Conservation (phyloP, 2,797 vertebrate species). For the Pachyuromys duprasi region DNA sequence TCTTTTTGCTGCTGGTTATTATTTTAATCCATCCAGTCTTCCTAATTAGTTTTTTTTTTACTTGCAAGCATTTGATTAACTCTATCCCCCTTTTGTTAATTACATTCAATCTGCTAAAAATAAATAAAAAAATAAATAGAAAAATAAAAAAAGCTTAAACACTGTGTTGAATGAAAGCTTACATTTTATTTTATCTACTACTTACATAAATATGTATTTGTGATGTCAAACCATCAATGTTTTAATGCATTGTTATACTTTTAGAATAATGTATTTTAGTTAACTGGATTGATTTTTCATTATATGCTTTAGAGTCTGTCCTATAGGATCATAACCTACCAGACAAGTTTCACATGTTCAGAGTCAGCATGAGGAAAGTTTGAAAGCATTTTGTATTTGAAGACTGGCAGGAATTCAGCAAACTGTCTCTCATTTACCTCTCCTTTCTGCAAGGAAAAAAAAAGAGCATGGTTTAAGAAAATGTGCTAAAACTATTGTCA, state of each 20-base stretch:
- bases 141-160: slow-evolving; percentile 52
- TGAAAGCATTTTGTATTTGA: neutral
- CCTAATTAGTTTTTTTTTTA: neutral
- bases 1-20: neutral
- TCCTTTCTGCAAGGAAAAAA: neutral
- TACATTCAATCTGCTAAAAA: neutral
- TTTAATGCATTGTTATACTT: slow-evolving; percentile 61
- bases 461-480: neutral
- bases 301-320: neutral
- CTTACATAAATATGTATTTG: slow-evolving; percentile 69
- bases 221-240: slow-evolving; percentile 44
- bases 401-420: neutral
- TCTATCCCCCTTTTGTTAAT: neutral
- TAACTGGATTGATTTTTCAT: neutral
- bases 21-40: neutral
- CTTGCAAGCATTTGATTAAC: neutral
- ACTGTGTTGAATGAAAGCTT: slow-evolving; percentile 75
- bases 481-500: neutral
- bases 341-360: neutral
- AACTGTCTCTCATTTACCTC: neutral
- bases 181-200: slow-evolving; percentile 73
- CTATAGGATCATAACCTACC: neutral
- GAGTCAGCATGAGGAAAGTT: neutral
- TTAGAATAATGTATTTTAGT: slow-evolving; percentile 18
- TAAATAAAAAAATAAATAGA: no score